These are phyloP conservation scores for Tanaodytes sp. DNA, from an alignment of 2,888 invertebrate species.

Conservation along the genomic window DNA sequence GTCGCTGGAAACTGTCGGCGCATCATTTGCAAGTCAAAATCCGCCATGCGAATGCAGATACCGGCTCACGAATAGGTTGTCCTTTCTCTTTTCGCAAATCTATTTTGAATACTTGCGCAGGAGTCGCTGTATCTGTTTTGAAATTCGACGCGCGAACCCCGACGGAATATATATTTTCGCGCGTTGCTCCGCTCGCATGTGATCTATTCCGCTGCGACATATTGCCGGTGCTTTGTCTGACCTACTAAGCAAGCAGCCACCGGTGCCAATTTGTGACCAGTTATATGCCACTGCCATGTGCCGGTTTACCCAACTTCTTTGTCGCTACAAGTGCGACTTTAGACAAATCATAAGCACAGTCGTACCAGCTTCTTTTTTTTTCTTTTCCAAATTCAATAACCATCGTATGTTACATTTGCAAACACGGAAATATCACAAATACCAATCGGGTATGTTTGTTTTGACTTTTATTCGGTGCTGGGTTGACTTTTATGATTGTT, in stretches of 20 bases:
- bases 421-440: not conserved
- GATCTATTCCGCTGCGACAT: constrained; percentile 46
- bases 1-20: too few species aligned
- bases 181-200: constrained; percentile 22
- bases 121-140: constrained; percentile 52
- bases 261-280: constrained; percentile 54
- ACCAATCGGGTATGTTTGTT: too few species aligned
- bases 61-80: constrained; percentile 25
- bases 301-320: constrained; percentile 5
- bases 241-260: constrained; percentile 39
- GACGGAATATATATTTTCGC: constrained; percentile 51
- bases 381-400: not conserved
- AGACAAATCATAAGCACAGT: constrained; percentile 21
- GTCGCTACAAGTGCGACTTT: constrained; percentile 22
- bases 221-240: constrained; percentile 45
- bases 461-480: too few species aligned
- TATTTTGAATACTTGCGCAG: constrained; percentile 31
- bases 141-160: constrained; percentile 58
- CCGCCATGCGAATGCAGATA: constrained; percentile 22
- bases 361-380: too few species aligned
- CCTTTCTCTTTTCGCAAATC: constrained; percentile 26
- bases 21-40: constrained; percentile 44
- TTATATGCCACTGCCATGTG: constrained; percentile 53
- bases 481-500: too few species aligned
- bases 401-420: not conserved